These are phyloP conservation scores for Nematolebias whitei DNA, from an alignment of 2,113 vertebrate species.

Conservation along the genomic window DNA sequence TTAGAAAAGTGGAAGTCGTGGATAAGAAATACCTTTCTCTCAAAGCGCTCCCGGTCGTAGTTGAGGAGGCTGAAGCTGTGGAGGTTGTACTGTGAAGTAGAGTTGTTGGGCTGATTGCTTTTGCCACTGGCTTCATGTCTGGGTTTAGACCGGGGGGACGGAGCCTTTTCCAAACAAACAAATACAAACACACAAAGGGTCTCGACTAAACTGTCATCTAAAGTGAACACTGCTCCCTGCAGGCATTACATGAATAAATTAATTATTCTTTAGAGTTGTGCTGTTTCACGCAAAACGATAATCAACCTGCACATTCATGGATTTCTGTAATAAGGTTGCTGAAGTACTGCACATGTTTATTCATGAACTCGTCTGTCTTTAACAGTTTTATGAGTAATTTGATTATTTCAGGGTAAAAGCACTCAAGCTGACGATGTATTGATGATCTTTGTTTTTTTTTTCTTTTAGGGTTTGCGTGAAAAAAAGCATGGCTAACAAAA, in stretches of 20 bases:
- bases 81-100: constrained; percentile 78
- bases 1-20: constrained; percentile 5
- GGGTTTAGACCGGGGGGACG: constrained; percentile 74
- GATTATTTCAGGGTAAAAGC: not conserved
- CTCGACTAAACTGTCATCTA: not conserved
- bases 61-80: constrained; percentile 88
- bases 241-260: not conserved
- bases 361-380: not conserved
- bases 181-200: constrained; percentile 17
- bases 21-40: constrained; percentile 81
- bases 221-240: not conserved
- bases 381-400: not conserved
- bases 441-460: no score
- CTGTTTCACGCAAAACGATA: not conserved
- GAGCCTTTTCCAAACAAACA: constrained; percentile 51
- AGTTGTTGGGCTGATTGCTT: constrained; percentile 53
- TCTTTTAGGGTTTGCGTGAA: no score
- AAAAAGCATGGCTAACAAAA: no score
- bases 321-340: not conserved
- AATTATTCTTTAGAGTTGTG: not conserved
- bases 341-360: not conserved
- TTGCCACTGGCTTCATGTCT: constrained; percentile 56
- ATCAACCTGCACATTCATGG: not conserved
- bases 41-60: constrained; percentile 86
- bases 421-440: not conserved